A percentile compares a stretch with the other conserved stretches of the same genome.
Evolutionary conservation across 1,140 invertebrate genomes (phyloP).

Genomic region (Coenobita brevimanus): DNA sequence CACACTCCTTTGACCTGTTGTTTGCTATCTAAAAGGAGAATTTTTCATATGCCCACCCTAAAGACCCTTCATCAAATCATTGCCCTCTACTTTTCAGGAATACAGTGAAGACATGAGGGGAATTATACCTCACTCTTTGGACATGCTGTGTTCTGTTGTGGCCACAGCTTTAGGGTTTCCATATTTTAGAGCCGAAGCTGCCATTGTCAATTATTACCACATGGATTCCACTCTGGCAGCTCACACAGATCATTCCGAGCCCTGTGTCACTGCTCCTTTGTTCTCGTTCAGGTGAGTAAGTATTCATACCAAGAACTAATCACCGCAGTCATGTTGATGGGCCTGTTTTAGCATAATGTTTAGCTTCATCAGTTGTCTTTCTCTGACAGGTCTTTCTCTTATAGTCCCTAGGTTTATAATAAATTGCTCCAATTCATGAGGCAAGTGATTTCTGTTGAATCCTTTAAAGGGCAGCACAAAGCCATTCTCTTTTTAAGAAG

Average conservation of each 20-base stretch:
- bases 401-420: neutral
- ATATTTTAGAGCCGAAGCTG: conserved; percentile 87
- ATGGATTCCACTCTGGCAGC: conserved; percentile 91
- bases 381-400: neutral
- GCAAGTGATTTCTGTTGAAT: too few species aligned
- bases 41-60: too few species aligned
- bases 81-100: conserved; percentile 71
- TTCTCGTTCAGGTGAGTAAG: conserved; percentile 84
- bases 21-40: too few species aligned
- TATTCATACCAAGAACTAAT: too few species aligned
- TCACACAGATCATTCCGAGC: conserved; percentile 94
- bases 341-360: too few species aligned
- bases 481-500: too few species aligned
- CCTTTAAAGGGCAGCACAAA: too few species aligned
- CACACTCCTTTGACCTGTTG: too few species aligned
- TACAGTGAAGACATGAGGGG: conserved; percentile 72
- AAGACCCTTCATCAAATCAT: too few species aligned
- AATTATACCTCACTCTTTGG: conserved; percentile 83
- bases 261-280: conserved; percentile 86
- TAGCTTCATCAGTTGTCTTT: too few species aligned
- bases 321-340: too few species aligned
- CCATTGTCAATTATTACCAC: conserved; percentile 96
- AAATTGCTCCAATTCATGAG: too few species aligned
- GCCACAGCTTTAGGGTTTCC: conserved; percentile 78
- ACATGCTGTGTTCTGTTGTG: conserved; percentile 79